A percentile compares a stretch with the other conserved stretches of the same genome.
Evolutionary conservation across 1,140 invertebrate species (phyloP).

Genomic region (Vanessa tameamea): DNA sequence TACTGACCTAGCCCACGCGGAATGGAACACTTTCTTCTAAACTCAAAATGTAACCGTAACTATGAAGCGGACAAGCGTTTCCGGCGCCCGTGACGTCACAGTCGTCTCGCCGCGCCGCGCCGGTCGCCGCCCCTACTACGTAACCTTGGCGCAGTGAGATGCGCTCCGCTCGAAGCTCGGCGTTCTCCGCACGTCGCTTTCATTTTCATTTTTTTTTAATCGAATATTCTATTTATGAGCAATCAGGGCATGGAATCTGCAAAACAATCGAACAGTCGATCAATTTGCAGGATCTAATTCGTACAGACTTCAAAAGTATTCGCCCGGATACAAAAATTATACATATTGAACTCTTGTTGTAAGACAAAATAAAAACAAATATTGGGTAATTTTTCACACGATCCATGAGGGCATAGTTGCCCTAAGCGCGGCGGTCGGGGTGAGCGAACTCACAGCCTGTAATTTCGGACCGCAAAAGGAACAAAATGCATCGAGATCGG

Average conservation of each 20-base stretch:
- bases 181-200: slow-evolving; percentile 57
- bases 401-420: slow-evolving; percentile 74
- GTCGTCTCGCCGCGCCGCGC: slow-evolving; percentile 59
- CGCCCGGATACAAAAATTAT: slow-evolving; percentile 72
- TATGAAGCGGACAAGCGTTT: slow-evolving; percentile 76
- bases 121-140: slow-evolving; percentile 74
- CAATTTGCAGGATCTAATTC: slow-evolving; percentile 44
- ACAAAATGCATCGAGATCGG: slow-evolving; percentile 74
- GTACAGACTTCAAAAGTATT: slow-evolving; percentile 45
- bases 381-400: slow-evolving; percentile 77
- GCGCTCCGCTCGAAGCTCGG: slow-evolving; percentile 48
- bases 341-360: slow-evolving; percentile 74
- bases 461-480: slow-evolving; percentile 80
- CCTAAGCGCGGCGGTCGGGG: slow-evolving; percentile 71
- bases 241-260: slow-evolving; percentile 23
- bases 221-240: slow-evolving; percentile 46
- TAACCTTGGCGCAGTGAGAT: slow-evolving; percentile 70
- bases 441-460: slow-evolving; percentile 76
- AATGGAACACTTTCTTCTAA: slow-evolving; percentile 74
- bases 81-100: slow-evolving; percentile 79
- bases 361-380: slow-evolving; percentile 74
- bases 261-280: slow-evolving; percentile 33
- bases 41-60: slow-evolving; percentile 79
- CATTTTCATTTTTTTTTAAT: slow-evolving; percentile 64
- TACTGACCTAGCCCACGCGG: slow-evolving; percentile 74